Percentiles rank a stretch among this genome's conserved stretches.
phyloP scores from a whole-genome alignment of 2,888 invertebrate species.

The Meandrusa payeni region DNA sequence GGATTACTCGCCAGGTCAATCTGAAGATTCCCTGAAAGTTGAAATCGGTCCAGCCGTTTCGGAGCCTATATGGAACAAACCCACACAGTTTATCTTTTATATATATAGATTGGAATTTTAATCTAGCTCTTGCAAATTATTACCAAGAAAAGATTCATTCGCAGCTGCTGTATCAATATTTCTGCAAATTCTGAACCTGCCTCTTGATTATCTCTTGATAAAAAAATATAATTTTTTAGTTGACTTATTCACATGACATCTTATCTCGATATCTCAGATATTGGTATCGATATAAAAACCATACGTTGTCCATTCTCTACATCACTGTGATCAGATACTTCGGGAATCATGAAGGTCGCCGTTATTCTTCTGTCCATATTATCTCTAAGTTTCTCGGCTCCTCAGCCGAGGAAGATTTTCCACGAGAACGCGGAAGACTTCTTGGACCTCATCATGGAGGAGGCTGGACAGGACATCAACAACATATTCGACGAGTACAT shows the following conservation, averaged over 20 bases:
- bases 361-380: constrained; percentile 43
- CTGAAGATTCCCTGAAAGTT: no score
- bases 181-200: constrained; percentile 1
- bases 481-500: constrained; percentile 41
- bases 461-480: constrained; percentile 38
- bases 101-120: no score
- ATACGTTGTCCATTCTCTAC: not conserved
- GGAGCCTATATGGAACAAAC: no score
- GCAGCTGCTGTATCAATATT: not conserved
- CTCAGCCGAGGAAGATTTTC: constrained; percentile 55
- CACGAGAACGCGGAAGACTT: constrained; percentile 62
- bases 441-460: constrained; percentile 43
- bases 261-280: constrained; percentile 16
- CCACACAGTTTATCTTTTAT: no score
- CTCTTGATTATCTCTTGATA: no score
- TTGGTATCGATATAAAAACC: constrained; percentile 14
- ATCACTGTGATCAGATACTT: constrained; percentile 20
- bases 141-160: not conserved
- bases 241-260: constrained; percentile 6
- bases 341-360: constrained; percentile 45
- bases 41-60: no score
- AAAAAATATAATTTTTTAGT: not conserved
- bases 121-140: no score
- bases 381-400: constrained; percentile 44
- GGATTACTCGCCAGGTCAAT: no score